A percentile compares a stretch with the other conserved stretches of the same genome.
Evolutionary conservation across 2,888 invertebrate genomes (phyloP).

Genomic region (Germaria angustata): DNA sequence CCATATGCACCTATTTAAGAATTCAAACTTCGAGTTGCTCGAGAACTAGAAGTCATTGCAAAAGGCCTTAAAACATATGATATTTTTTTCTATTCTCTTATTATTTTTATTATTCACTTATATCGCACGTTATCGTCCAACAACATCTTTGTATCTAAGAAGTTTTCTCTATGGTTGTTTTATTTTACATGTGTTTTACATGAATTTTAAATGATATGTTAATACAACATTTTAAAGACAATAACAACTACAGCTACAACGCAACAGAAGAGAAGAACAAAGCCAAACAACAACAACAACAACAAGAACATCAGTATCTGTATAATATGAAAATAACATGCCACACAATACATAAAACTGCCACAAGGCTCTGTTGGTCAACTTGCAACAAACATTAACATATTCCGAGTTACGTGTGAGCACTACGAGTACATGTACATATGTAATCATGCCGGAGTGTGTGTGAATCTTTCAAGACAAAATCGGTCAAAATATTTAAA

Average conservation of each 20-base stretch:
- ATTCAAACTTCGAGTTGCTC: conserved; percentile 39
- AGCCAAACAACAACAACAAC: neutral
- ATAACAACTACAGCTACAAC: conserved; percentile 56
- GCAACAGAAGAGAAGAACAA: conserved; percentile 7
- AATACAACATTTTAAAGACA: conserved; percentile 69
- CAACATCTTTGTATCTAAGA: conserved; percentile 48
- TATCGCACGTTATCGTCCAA: conserved; percentile 63
- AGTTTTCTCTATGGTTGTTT: conserved; percentile 47
- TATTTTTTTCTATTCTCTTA: neutral
- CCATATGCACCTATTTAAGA: conserved; percentile 55
- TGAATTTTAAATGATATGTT: conserved; percentile 79
- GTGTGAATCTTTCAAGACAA: conserved; percentile 25
- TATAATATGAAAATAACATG: conserved; percentile 60
- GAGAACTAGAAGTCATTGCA: conserved; percentile 37
- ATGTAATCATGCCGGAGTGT: neutral
- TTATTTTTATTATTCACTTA: conserved; percentile 18
- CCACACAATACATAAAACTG: conserved; percentile 66
- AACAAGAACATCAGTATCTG: conserved; percentile 44
- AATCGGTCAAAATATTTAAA: conserved; percentile 66
- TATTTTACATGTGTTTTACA: conserved; percentile 76
- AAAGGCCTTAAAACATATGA: conserved; percentile 29
- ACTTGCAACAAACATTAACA: conserved; percentile 51
- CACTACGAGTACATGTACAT: neutral
- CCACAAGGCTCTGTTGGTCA: conserved; percentile 60
- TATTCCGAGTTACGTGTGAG: conserved; percentile 47